Evolutionary conservation across 2,797 vertebrate species (phyloP), one percentile per base, ranked within the genome.

Genomic region (Platalea minor): DNA sequence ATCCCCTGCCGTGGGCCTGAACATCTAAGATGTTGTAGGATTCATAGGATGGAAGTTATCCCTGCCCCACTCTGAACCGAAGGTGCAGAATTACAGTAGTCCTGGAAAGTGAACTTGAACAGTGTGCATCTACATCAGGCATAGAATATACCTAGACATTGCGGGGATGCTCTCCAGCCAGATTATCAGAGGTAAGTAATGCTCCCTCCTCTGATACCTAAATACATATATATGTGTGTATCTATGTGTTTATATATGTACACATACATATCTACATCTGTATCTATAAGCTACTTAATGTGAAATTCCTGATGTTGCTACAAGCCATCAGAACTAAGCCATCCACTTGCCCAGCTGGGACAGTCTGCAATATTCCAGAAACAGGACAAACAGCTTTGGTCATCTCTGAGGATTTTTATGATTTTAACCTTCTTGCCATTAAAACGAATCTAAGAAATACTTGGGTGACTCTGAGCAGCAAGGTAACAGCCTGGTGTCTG

Each of bases 181-280:
- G 29, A 46, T 69, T 81, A 68, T 60, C 33, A 80, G 35, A 60
- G 10, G 3, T 46, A 57, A 65, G 56, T 45, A 48, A 11, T 35
- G 28, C 1, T 91, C 18, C 13, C 13, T 76, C 28, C 28, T 80
- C 13, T 65, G 74, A 74, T 18, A 43, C 19, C 41, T 25, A 13
- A 45, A 53, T 23, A 51, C 15, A 25, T 39, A 70, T 45, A 9
- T 48, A 17, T 28, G 15, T 39, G 11, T 53, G 7, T 54, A 21
- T 41, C 4, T 11, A 6, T 17, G 1, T 13, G 1, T 13, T 2
- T 9, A 4, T 17, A 24, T 26, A 13, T 13, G 16, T 75, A 7
- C 19, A 29, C 17, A 43, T 75, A 29, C 20, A 43, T 53, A 50
- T 39, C 28, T 35, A 39, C 28, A 18, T 35, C n/a, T 63, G 2